phyloP scores from a whole-genome alignment of 2,797 vertebrate species.

The Myotis findleyi region DNA sequence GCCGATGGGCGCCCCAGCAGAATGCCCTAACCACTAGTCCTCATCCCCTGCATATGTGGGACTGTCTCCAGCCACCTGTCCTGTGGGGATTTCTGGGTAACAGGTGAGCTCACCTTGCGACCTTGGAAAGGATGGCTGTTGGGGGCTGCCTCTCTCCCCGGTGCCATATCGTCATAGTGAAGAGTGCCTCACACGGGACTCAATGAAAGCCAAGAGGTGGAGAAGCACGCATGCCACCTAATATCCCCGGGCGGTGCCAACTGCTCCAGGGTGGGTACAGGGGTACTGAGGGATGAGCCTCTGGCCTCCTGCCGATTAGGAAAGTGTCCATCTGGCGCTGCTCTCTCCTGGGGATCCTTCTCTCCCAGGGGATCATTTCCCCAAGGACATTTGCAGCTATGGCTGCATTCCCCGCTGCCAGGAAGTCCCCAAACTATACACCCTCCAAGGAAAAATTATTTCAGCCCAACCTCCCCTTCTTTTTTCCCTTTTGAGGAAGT shows the following conservation, averaged over 20 bases:
- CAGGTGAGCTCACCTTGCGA: background rate
- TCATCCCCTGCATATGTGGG: too few species aligned
- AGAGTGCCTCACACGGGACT: background rate
- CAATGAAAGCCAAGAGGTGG: background rate
- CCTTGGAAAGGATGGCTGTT: background rate
- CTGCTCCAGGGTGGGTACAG: background rate
- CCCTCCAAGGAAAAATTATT: background rate
- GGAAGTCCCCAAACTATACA: background rate
- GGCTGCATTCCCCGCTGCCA: background rate
- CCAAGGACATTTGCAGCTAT: background rate
- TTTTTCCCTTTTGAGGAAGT: background rate
- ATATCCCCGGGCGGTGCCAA: background rate
- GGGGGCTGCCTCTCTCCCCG: background rate
- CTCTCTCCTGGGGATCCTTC: background rate
- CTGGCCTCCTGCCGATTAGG: background rate
- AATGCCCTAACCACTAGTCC: background rate
- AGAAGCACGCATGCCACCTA: background rate
- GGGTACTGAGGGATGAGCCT: background rate
- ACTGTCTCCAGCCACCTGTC: background rate
- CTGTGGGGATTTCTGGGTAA: background rate
- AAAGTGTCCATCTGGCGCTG: background rate
- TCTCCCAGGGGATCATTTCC: background rate
- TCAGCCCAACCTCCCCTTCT: background rate
- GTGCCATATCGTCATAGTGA: background rate
- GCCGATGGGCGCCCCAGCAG: fast-evolving